Evolutionary conservation across 2,113 vertebrate species (phyloP).

Genomic region (Etia nguti): DNA sequence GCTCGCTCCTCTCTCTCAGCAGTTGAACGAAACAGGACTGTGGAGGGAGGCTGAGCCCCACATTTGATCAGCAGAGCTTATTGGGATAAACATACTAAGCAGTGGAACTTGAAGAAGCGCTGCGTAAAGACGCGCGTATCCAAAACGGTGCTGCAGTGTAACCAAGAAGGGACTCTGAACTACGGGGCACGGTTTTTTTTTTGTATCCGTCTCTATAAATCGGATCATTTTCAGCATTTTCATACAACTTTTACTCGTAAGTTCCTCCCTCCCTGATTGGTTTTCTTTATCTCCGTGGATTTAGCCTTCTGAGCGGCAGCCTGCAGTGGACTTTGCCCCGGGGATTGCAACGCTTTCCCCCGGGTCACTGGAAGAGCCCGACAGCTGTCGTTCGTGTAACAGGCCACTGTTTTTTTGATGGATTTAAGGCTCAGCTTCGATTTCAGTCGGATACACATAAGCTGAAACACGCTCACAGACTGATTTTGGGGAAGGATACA

Average conservation of each 20-base stretch:
- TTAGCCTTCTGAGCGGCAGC: not conserved
- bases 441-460: slow-evolving; percentile 17
- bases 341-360: slow-evolving; percentile 9
- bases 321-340: slow-evolving; percentile 64
- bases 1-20: not conserved
- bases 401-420: slow-evolving; percentile 32
- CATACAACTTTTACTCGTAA: not conserved
- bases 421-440: slow-evolving; percentile 50
- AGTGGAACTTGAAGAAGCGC: not conserved
- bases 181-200: not conserved
- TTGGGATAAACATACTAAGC: not conserved
- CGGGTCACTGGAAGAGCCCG: slow-evolving; percentile 7
- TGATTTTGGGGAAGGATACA: not conserved
- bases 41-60: not conserved
- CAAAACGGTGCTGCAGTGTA: not conserved
- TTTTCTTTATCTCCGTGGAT: slow-evolving; percentile 28
- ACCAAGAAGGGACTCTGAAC: not conserved
- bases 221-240: not conserved
- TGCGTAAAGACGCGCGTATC: slow-evolving; percentile 54
- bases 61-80: not conserved
- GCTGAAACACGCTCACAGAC: not conserved
- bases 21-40: not conserved
- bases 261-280: not conserved
- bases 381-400: slow-evolving; percentile 47
- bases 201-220: not conserved